Evolutionary conservation across 2,888 invertebrate genomes (phyloP).

Genomic region (Mactromeris polynyma): DNA sequence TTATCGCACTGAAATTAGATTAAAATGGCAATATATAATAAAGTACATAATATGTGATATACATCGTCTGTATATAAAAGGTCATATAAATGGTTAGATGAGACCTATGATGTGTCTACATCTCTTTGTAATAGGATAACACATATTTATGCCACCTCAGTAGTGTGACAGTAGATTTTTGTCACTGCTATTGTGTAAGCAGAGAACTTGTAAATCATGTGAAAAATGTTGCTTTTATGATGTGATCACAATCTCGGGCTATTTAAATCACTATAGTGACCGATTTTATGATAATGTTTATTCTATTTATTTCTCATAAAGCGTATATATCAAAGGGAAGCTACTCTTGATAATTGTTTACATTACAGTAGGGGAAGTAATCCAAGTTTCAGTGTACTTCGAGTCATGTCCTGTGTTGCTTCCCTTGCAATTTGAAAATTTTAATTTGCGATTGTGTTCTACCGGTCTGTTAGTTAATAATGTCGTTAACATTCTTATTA

Average conservation of each 20-base stretch:
- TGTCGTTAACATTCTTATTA: too few species aligned
- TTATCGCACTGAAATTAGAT: not conserved
- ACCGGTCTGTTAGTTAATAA: too few species aligned
- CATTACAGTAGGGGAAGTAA: not conserved
- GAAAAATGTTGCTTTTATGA: constrained; percentile 40
- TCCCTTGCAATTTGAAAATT: not conserved
- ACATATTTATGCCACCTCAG: constrained; percentile 21
- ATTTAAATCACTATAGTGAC: constrained; percentile 37
- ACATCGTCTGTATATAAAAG: not conserved
- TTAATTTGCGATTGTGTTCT: not conserved
- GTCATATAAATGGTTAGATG: not conserved
- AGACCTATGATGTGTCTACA: not conserved
- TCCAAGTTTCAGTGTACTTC: not conserved
- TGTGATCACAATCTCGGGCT: constrained; percentile 44
- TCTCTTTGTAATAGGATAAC: constrained; percentile 41
- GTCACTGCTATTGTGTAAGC: constrained; percentile 47
- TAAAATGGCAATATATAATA: not conserved
- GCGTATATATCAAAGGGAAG: constrained; percentile 17
- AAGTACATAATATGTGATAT: not conserved
- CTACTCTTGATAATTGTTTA: not conserved
- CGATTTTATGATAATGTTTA: not conserved
- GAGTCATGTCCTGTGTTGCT: not conserved
- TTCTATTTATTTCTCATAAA: not conserved
- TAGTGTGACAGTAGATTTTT: constrained; percentile 24
- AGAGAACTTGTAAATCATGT: constrained; percentile 54